Conservation (phyloP, 2,888 invertebrate genomes). For the Nomada fucata region DNA sequence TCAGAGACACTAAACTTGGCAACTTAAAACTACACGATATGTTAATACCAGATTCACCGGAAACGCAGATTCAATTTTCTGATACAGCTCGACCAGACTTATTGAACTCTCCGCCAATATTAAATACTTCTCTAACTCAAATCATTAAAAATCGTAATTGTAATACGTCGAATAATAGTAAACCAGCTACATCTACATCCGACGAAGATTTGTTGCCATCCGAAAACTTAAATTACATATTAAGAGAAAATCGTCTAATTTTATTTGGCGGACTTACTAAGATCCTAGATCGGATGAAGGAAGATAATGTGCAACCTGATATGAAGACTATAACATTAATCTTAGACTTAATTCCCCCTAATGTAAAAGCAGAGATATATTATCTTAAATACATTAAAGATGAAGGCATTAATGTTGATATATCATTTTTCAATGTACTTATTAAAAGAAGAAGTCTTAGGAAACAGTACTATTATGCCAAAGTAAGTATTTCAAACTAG, state of each 20-base stretch:
- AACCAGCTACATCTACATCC: not conserved
- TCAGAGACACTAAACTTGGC: slow-evolving; percentile 93
- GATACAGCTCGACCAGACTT: slow-evolving; percentile 87
- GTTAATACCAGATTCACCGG: slow-evolving; percentile 45
- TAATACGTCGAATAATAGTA: not conserved
- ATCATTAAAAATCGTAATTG: not conserved
- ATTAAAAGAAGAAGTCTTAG: slow-evolving; percentile 92
- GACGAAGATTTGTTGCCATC: not conserved
- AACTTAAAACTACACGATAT: slow-evolving; percentile 80
- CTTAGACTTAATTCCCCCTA: slow-evolving; percentile 89
- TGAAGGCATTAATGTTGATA: slow-evolving; percentile 88
- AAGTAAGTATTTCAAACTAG: slow-evolving; percentile 84
- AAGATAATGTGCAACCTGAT: slow-evolving; percentile 89
- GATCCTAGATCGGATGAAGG: slow-evolving; percentile 91
- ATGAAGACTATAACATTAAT: slow-evolving; percentile 92
- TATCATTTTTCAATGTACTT: slow-evolving; percentile 93
- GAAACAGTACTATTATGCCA: slow-evolving; percentile 89
- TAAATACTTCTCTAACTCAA: slow-evolving; percentile 60
- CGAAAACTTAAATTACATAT: slow-evolving; percentile 68
- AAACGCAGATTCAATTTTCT: slow-evolving; percentile 52
- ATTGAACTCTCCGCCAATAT: slow-evolving; percentile 84
- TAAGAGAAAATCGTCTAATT: slow-evolving; percentile 88
- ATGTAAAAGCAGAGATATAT: slow-evolving; percentile 88
- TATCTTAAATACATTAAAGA: slow-evolving; percentile 88
- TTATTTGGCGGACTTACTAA: slow-evolving; percentile 92